Evolutionary conservation across 23 tunicate genomes (phyloP).

Genomic region (Botrylloides violaceus): DNA sequence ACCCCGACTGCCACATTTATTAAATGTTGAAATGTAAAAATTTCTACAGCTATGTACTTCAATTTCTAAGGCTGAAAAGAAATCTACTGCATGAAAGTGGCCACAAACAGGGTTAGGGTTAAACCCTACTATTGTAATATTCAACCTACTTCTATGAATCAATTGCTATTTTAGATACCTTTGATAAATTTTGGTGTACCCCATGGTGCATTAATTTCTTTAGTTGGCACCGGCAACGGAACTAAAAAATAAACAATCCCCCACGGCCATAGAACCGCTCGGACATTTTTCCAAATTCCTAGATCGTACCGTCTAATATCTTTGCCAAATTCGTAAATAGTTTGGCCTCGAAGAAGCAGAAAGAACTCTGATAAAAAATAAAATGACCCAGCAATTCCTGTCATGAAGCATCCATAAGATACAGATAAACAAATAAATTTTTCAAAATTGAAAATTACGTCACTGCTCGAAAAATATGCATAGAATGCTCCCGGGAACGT

Average conservation of each 20-base stretch:
- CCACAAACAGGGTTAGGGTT: too few relatives aligned
- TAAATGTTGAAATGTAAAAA: too few relatives aligned
- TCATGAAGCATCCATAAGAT: slow-evolving; percentile 35
- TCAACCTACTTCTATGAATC: neutral
- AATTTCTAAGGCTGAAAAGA: too few relatives aligned
- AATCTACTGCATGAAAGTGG: neutral
- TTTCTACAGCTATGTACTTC: too few relatives aligned
- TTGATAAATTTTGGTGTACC: slow-evolving; percentile 43
- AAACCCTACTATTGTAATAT: neutral
- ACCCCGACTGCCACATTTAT: too few relatives aligned
- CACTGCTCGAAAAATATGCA: slow-evolving; percentile 36
- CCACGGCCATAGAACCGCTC: slow-evolving; percentile 36
- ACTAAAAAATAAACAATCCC: slow-evolving; percentile 44
- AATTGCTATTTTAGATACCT: slow-evolving; percentile 25
- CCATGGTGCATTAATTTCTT: slow-evolving; percentile 58
- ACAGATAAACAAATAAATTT: slow-evolving; percentile 24
- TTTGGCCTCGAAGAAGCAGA: slow-evolving; percentile 52
- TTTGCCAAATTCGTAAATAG: slow-evolving; percentile 58
- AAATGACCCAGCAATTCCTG: slow-evolving; percentile 49
- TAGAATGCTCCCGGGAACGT: slow-evolving; percentile 46
- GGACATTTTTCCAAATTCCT: slow-evolving; percentile 28
- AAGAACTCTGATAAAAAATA: slow-evolving; percentile 42
- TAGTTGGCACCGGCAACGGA: slow-evolving; percentile 52
- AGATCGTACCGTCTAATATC: slow-evolving; percentile 1
- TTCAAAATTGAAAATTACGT: slow-evolving; percentile 23